These are phyloP conservation scores for Dicentrarchus labrax DNA, from an alignment of 2,113 vertebrate species.

Conservation along the genomic window DNA sequence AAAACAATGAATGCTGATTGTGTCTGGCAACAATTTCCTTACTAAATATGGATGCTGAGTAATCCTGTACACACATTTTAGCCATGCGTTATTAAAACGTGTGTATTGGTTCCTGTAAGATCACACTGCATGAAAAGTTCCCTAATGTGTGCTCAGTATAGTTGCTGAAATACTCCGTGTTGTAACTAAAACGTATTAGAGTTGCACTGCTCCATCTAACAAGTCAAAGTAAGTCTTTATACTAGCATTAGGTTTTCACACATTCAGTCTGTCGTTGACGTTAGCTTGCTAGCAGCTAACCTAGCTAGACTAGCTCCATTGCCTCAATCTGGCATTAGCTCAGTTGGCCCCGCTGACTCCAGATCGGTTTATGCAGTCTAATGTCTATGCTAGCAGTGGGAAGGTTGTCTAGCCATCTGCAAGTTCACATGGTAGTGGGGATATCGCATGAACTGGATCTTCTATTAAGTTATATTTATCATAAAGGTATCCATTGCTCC, in stretches of 20 bases:
- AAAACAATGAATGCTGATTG: background rate
- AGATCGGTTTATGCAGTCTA: conserved; percentile 28
- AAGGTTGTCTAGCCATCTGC: background rate
- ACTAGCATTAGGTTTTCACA: background rate
- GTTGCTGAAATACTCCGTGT: background rate
- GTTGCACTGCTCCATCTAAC: background rate
- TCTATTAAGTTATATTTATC: background rate
- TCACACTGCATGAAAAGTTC: background rate
- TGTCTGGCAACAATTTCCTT: background rate
- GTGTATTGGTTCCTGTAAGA: background rate
- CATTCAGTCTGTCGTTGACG: background rate
- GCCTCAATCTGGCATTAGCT: conserved; percentile 7
- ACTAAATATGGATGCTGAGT: background rate
- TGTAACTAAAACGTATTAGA: background rate
- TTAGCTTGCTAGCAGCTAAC: conserved; percentile 60
- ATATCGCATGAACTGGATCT: rapidly evolving
- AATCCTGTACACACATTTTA: conserved; percentile 2
- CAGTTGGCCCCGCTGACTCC: conserved; percentile 27
- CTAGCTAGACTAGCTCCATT: conserved; percentile 14
- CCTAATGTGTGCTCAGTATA: background rate
- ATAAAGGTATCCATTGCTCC: rapidly evolving
- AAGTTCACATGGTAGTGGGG: conserved; percentile 21
- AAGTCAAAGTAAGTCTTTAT: background rate
- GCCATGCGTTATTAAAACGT: background rate
- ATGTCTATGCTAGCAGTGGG: conserved; percentile 42